Conservation (phyloP, 2,888 invertebrate genomes). For the Ryuthela nishihirai region DNA sequence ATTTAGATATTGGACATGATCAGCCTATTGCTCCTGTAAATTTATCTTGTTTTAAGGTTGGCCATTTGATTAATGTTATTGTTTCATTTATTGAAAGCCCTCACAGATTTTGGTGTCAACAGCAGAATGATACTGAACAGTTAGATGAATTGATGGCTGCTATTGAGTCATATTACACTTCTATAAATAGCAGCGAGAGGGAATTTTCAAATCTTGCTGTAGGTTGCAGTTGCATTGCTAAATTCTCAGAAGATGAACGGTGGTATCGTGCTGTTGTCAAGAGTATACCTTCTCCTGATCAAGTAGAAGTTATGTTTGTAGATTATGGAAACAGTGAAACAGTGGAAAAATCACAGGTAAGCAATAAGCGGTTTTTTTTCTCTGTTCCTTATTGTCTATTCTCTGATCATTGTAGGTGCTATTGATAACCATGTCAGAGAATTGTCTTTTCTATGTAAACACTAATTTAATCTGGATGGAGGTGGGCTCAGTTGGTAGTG, state of each 20-base stretch:
- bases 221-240: constrained; percentile 30
- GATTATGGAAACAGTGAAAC: constrained; percentile 35
- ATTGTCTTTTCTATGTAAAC: too few species aligned
- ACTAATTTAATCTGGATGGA: too few species aligned
- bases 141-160: constrained; percentile 38
- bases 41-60: not conserved
- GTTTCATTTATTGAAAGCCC: constrained; percentile 29
- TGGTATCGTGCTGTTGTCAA: constrained; percentile 46
- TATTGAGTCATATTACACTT: constrained; percentile 11
- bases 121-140: constrained; percentile 26
- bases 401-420: too few species aligned
- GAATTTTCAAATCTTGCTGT: not conserved
- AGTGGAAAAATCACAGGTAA: not conserved
- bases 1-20: too few species aligned
- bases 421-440: too few species aligned
- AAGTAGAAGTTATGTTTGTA: constrained; percentile 20
- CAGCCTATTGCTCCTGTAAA: not conserved
- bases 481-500: too few species aligned
- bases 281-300: not conserved
- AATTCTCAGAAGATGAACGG: constrained; percentile 43
- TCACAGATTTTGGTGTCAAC: constrained; percentile 31
- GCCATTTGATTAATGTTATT: constrained; percentile 15
- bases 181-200: not conserved
- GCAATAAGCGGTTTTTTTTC: too few species aligned
- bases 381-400: too few species aligned